Conservation (phyloP, 2,888 invertebrate species). For the Epsilonema sp. region DNA sequence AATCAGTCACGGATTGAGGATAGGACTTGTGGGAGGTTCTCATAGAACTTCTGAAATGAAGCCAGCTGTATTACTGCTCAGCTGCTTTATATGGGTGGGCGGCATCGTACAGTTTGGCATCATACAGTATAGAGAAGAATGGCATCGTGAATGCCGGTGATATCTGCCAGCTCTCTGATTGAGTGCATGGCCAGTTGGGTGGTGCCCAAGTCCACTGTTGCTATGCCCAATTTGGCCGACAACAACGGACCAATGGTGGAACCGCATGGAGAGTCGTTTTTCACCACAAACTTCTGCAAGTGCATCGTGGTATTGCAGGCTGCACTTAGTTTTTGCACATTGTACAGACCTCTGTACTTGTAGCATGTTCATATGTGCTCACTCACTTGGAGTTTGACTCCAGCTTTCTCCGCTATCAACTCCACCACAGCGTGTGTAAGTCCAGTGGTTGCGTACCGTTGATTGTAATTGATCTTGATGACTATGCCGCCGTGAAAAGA, state of each 20-base stretch:
- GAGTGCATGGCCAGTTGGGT: conserved; percentile 39
- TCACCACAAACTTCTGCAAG: conserved; percentile 34
- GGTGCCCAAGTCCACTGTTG: conserved; percentile 36
- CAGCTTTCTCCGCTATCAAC: conserved; percentile 30
- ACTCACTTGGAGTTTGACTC: conserved; percentile 35
- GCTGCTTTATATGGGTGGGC: too few species aligned
- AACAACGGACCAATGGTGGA: conserved; percentile 39
- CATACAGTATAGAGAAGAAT: conserved; percentile 31
- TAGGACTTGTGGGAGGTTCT: too few species aligned
- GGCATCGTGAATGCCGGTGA: conserved; percentile 31
- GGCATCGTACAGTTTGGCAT: too few species aligned
- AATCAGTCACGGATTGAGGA: too few species aligned
- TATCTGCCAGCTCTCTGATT: conserved; percentile 35
- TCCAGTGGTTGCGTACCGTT: conserved; percentile 36
- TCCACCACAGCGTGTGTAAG: conserved; percentile 34
- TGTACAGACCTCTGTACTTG: too few species aligned
- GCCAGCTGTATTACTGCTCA: too few species aligned
- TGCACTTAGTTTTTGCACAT: too few species aligned
- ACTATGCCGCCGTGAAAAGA: conserved; percentile 9
- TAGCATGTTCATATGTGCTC: too few species aligned
- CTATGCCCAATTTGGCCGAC: conserved; percentile 34
- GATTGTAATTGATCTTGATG: conserved; percentile 35
- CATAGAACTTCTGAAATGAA: too few species aligned
- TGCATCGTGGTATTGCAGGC: not conserved
- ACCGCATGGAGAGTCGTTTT: conserved; percentile 37